These are phyloP conservation scores for Pelmatolapia mariae DNA, from an alignment of 2,113 vertebrate species.

Conservation along the genomic window DNA sequence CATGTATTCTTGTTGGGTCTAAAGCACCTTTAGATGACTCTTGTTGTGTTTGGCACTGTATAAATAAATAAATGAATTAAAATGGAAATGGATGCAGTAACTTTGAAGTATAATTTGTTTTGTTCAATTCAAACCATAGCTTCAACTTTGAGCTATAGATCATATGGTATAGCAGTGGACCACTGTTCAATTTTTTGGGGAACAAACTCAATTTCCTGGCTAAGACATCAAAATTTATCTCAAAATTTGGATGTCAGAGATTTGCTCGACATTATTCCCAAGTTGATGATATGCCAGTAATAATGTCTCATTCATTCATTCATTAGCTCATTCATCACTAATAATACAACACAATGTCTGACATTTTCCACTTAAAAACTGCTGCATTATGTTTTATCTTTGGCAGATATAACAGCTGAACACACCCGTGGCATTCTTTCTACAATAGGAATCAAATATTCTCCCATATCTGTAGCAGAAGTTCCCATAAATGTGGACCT, in stretches of 20 bases:
- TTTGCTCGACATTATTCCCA: background rate
- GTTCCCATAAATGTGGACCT: too few relatives aligned
- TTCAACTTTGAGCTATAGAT: background rate
- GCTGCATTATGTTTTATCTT: background rate
- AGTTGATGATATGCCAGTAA: background rate
- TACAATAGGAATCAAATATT: background rate
- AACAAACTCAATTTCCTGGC: too few relatives aligned
- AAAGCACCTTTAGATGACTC: fast-evolving
- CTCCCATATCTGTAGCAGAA: fast-evolving
- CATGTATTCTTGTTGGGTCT: background rate
- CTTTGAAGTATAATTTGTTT: background rate
- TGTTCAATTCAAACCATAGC: background rate
- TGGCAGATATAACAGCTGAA: background rate
- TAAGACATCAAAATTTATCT: background rate
- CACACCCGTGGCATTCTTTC: too few relatives aligned
- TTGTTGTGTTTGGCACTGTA: background rate
- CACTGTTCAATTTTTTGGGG: background rate
- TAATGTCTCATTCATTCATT: background rate
- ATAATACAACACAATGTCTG: background rate
- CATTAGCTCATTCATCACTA: background rate
- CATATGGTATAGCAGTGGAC: background rate
- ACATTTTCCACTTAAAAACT: background rate
- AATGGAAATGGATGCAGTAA: fast-evolving
- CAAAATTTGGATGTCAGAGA: background rate
- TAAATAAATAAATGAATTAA: background rate